Base-by-base conservation (phyloP, 2,113 vertebrate species). In the Agelaius tricolor region DNA sequence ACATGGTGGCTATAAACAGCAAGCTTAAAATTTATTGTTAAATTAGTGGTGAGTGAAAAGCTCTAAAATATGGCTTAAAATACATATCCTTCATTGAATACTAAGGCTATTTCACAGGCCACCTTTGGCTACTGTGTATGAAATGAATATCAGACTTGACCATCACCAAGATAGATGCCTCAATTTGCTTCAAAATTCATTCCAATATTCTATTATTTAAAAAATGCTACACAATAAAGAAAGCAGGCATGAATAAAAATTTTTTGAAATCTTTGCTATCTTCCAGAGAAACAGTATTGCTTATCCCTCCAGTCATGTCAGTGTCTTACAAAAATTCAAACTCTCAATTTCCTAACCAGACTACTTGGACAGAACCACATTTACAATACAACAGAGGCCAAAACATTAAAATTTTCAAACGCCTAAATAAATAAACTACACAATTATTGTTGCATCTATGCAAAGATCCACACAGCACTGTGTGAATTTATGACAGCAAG, bases 401-500 rank as follows among this genome's bases (percentile, higher is more conserved):
- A 18, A 67, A 78, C 82, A 71, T n/a, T 12, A 46, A 51, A 51
- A 44, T 24, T 41, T 10, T 1, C n/a, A 76, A 89, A 67, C 5
- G 4, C 5, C 35, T 54, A 57, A 80, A 65, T 23, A 73, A 80
- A 35, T 11, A 28, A 76, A 52, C 16, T 16, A 22, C 13, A 55
- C 17, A 67, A 13, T 10, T 69, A 18, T 11, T n/a, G 35, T 9
- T 31, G 7, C 59, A 59, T 35, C 71, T 59, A 33, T 1, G 2
- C 31, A 55, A 82, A 68, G 16, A 51, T 37, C 37, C 37, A 37
- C 37, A 37, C 1, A 59, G 23, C 39, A 67, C 33, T 13, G 5
- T 2, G n/a, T 1, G 7, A 52, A 30, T 39, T 13, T 7, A 9
- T 11, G 13, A 37, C 3, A 24, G 35, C 1, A 8, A 81, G 27